Evolutionary conservation across 2,797 vertebrate genomes (phyloP), one percentile per base, ranked within the genome.

Genomic region (Muscicapa striata): DNA sequence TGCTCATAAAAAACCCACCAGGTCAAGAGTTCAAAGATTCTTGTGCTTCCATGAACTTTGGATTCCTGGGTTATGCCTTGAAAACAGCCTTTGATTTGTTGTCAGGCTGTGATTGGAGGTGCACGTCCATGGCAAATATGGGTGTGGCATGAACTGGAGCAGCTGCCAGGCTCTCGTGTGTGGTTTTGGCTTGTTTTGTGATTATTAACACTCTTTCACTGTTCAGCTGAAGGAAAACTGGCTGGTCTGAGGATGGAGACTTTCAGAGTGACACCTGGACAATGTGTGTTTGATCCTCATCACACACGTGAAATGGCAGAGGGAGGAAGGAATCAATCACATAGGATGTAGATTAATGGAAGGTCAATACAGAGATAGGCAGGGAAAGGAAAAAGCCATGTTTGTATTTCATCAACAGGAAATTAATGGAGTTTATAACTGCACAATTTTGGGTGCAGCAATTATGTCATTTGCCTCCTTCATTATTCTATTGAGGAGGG

Each of bases 241-340:
- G 12, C 36, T 89, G 73, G 7, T 54, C 15, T 62, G 89, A 75
- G 46, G 61, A 54, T 43, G 41, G 52, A 83, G 87, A 21, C 41
- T 93, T 81, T 13, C 61, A 43, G 66, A 49, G 52, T 8, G 16
- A 38, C 13, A 16, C 32, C 34, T 27, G 72, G 64, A 15, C 29
- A 54, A 34, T 0, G 17, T 16, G 48, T 51, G 58, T 24, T 40
- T 58, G 64, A 58, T 68, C 58, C 62, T 85, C 45, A 13, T 68
- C 52, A 18, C 24, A 5, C 9, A 10, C 0, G 0, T 43, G 46
- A 69, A 62, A 18, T 2, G 0, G 57, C 76, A 64, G 59, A 70
- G 49, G 0, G 5, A 40, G 64, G 84, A 40, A 23, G 45, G 58
- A 55, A 68, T 91, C 87, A 40, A 16, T 89, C 61, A 7, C 8